Conservation (phyloP, 1,140 invertebrate genomes). For the Samia ricini region DNA sequence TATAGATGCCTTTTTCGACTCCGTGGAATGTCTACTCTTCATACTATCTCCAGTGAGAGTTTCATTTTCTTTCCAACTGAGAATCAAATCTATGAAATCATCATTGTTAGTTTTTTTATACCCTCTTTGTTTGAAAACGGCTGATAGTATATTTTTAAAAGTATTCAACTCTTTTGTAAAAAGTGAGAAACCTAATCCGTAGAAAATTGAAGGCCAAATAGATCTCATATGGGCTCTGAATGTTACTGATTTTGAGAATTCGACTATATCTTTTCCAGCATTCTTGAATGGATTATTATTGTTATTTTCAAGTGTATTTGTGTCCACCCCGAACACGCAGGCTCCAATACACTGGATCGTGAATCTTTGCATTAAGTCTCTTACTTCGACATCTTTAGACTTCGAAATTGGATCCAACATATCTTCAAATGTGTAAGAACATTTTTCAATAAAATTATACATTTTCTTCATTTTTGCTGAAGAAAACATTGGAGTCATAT, state of each 20-base stretch:
- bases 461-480: constrained; percentile 79
- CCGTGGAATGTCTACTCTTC: constrained; percentile 71
- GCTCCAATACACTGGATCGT: constrained; percentile 79
- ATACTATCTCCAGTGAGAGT: constrained; percentile 25
- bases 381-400: constrained; percentile 48
- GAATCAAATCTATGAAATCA: constrained; percentile 34
- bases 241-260: constrained; percentile 12
- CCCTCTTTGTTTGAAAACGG: constrained; percentile 9
- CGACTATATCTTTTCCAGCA: constrained; percentile 59
- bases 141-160: background rate
- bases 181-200: constrained; percentile 22
- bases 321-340: constrained; percentile 79
- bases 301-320: constrained; percentile 59
- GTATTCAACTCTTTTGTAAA: constrained; percentile 24
- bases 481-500: constrained; percentile 80
- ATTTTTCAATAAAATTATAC: constrained; percentile 67
- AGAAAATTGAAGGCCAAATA: constrained; percentile 40
- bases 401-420: constrained; percentile 33
- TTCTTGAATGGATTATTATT: constrained; percentile 69
- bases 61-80: constrained; percentile 26
- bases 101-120: constrained; percentile 21
- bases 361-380: constrained; percentile 67
- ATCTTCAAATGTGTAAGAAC: constrained; percentile 53
- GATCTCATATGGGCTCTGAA: background rate
- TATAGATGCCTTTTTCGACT: constrained; percentile 40